Conservation (phyloP, 37 sponge, comb jelly and placozoan species). For the Halichondria panicea region DNA sequence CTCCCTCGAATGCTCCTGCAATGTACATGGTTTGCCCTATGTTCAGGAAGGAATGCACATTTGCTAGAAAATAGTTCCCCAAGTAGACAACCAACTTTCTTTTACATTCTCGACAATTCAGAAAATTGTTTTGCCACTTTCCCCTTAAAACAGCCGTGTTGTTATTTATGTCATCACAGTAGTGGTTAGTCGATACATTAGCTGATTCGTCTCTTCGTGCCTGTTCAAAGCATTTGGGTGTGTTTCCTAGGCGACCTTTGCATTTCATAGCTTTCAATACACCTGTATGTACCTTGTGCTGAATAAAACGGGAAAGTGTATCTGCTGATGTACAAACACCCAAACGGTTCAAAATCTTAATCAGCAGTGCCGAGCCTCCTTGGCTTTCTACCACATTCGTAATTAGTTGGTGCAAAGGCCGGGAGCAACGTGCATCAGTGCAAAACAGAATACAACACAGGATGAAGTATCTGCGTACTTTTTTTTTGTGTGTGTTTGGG, state of each 20-base stretch:
- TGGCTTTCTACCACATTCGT: constrained; percentile 21
- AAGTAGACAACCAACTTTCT: not conserved
- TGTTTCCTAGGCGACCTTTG: not conserved
- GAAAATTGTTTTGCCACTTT: constrained; percentile 7
- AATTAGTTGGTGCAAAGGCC: constrained; percentile 21
- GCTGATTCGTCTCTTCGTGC: constrained; percentile 1
- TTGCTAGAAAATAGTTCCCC: not conserved
- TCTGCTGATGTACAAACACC: constrained; percentile 23
- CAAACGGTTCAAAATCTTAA: constrained; percentile 7
- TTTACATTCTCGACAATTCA: constrained; percentile 29
- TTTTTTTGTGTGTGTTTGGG: not conserved
- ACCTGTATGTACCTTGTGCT: not conserved
- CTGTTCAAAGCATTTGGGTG: constrained; percentile 13
- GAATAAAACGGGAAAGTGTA: constrained; percentile 28
- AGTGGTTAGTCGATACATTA: not conserved
- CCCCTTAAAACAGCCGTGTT: not conserved
- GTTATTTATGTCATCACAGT: not conserved
- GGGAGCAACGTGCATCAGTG: constrained; percentile 11
- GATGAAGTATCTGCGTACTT: not conserved
- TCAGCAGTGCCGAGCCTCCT: constrained; percentile 18
- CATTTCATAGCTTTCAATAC: no score
- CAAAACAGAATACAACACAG: constrained; percentile 19
- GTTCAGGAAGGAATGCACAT: not conserved
- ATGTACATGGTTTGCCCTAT: not conserved
- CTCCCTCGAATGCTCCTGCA: constrained; percentile 13